Conservation (phyloP, 92 coral and sea anemone genomes). For the Bergia puertoricense region DNA sequence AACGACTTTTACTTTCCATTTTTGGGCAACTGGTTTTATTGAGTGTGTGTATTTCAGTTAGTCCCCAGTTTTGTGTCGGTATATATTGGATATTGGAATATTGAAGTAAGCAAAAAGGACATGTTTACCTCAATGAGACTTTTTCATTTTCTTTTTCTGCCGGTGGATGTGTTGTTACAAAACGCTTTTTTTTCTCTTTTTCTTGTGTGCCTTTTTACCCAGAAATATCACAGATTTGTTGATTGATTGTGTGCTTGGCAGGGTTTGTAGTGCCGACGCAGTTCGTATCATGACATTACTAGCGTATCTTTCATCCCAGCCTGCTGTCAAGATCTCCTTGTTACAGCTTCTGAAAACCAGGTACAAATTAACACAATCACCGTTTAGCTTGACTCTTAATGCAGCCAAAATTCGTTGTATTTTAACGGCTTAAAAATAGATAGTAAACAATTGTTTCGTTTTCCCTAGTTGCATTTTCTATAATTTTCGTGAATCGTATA, state of each 20-base stretch:
- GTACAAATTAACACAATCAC: slow-evolving; percentile 27
- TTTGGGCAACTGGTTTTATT: too few species aligned
- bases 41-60: too few species aligned
- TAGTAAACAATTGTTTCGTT: too few species aligned
- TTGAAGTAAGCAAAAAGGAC: not conserved
- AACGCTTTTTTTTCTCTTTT: not conserved
- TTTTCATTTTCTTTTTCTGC: not conserved
- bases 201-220: not conserved
- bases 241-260: not conserved
- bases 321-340: slow-evolving; percentile 95
- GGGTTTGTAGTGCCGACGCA: slow-evolving; percentile 83
- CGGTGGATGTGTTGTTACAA: too few species aligned
- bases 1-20: too few species aligned
- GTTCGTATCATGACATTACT: slow-evolving; percentile 94
- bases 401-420: not conserved
- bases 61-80: too few species aligned
- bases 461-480: too few species aligned
- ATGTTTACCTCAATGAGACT: not conserved
- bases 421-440: too few species aligned
- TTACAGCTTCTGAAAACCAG: slow-evolving; percentile 92
- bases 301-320: slow-evolving; percentile 95
- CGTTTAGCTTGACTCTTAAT: not conserved
- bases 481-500: too few species aligned
- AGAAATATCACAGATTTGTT: not conserved
- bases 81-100: too few species aligned